Percentiles rank a stretch among this genome's conserved stretches.
Evolutionary conservation across 2,797 vertebrate species (phyloP).

Genomic region (Aphelocoma californica): DNA sequence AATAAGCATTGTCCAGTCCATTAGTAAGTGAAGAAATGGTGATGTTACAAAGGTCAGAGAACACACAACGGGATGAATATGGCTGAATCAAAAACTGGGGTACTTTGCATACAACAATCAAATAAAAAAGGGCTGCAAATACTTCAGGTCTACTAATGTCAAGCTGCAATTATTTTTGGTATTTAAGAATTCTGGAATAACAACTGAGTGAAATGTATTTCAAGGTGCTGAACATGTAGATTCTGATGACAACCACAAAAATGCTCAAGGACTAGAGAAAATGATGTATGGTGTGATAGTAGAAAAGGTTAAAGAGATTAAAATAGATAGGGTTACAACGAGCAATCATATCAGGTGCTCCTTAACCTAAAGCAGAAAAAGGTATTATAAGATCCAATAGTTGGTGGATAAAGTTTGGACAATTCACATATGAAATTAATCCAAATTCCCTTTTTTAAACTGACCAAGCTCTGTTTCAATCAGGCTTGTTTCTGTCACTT

Average conservation of each 20-base stretch:
- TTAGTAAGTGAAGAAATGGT: neutral
- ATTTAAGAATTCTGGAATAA: neutral
- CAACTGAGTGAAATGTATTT: neutral
- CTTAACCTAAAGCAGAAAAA: neutral
- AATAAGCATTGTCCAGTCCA: neutral
- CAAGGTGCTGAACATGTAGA: neutral
- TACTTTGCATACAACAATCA: neutral
- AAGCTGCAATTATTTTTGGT: neutral
- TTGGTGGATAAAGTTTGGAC: neutral
- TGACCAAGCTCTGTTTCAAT: neutral
- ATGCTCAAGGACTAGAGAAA: neutral
- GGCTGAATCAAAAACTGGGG: neutral
- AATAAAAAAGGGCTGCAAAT: neutral
- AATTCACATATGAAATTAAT: neutral
- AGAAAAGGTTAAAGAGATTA: neutral
- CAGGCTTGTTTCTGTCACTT: neutral
- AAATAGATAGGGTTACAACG: neutral
- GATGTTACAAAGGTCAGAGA: neutral
- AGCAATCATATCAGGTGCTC: neutral
- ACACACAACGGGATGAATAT: neutral
- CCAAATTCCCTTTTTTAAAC: neutral
- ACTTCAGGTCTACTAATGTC: neutral
- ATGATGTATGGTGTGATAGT: neutral
- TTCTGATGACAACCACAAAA: neutral
- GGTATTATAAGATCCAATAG: neutral